Base-by-base conservation (phyloP, 2,113 vertebrate species). In the Potamarius usumacintae region DNA sequence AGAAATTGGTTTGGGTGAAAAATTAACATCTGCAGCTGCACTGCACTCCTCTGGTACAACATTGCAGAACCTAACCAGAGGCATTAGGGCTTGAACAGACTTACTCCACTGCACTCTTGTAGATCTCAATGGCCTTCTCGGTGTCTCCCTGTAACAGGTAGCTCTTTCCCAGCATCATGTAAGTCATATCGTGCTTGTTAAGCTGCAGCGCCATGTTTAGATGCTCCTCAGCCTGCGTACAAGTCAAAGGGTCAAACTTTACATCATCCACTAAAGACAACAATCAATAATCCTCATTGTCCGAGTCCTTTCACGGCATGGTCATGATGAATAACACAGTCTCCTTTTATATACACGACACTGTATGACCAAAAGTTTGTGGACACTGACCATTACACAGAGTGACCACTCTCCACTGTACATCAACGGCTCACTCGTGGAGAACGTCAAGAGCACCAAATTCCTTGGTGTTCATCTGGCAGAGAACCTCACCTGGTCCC, bases 31-130 rank as follows among this genome's bases (percentile, higher is more conserved):
- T 30, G 76, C n/a, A 79, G 27, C 50, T 15, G 71, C 17, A 10
- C 71, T 22, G 48, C 42, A 76, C 20, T 0, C 7, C n/a, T 63
- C 7, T 22, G 42, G 20, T 76, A 25, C 3, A 67, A 25, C 67
- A 67, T 25, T 60, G 30, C 53, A 48, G 50, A 50, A 57, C 20
- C 18, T 18, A 9, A 34, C 53, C 79, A n/a, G 30, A 42, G n/a
- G 57, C 1, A 14, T 17, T 30, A 9, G 25, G 30, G 18, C 58
- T 27, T 50, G 7, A 84, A 52, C 22, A 77, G 34, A 97, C 98
- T 97, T 94, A 99, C 98, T 99, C 97, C 55, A 99, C 93, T 0
- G 97, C 97, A 81, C 94, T 97, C 93, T 95, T 97, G 67, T 98
- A 99, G 90, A 98, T 95, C 77, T 98, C 96, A 0, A 99, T 94